Conservation (phyloP, 2,888 invertebrate genomes). For the Euplagia quadripunctaria region DNA sequence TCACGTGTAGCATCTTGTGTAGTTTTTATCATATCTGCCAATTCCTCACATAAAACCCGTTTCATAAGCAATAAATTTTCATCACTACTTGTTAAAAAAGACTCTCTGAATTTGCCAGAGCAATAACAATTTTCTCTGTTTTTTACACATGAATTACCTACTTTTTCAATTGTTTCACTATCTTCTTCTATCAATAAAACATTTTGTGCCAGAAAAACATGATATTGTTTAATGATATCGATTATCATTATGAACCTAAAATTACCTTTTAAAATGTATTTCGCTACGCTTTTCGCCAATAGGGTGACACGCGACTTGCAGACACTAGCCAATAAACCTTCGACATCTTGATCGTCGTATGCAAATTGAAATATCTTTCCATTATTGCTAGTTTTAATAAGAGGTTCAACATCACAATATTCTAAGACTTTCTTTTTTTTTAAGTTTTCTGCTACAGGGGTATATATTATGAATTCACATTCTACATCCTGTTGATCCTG, state of each 20-base stretch:
- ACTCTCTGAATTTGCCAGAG: slow-evolving; percentile 23
- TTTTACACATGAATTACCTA: background rate
- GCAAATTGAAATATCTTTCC: slow-evolving; percentile 33
- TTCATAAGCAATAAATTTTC: slow-evolving; percentile 26
- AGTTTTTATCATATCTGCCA: background rate
- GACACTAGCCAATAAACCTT: slow-evolving; percentile 25
- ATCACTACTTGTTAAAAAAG: slow-evolving; percentile 29
- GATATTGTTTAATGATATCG: slow-evolving; percentile 38
- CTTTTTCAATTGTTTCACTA: background rate
- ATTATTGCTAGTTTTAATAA: slow-evolving; percentile 28
- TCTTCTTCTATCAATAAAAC: slow-evolving; percentile 13
- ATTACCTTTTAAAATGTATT: slow-evolving; percentile 35
- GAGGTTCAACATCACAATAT: slow-evolving; percentile 12
- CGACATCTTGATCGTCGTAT: slow-evolving; percentile 34
- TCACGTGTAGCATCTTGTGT: background rate
- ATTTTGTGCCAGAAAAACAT: slow-evolving; percentile 32
- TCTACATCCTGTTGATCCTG: slow-evolving; percentile 24
- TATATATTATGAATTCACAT: slow-evolving; percentile 44
- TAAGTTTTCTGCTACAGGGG: slow-evolving; percentile 33
- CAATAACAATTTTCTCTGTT: slow-evolving; percentile 12
- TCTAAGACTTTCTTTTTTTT: slow-evolving; percentile 13
- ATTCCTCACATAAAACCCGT: slow-evolving; percentile 24
- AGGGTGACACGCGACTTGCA: slow-evolving; percentile 30
- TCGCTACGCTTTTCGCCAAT: slow-evolving; percentile 34
- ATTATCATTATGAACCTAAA: slow-evolving; percentile 36